A percentile compares a stretch with the other conserved stretches of the same genome.
Conservation (phyloP, 2,113 vertebrate species). For the Xyliphius kryptos region DNA sequence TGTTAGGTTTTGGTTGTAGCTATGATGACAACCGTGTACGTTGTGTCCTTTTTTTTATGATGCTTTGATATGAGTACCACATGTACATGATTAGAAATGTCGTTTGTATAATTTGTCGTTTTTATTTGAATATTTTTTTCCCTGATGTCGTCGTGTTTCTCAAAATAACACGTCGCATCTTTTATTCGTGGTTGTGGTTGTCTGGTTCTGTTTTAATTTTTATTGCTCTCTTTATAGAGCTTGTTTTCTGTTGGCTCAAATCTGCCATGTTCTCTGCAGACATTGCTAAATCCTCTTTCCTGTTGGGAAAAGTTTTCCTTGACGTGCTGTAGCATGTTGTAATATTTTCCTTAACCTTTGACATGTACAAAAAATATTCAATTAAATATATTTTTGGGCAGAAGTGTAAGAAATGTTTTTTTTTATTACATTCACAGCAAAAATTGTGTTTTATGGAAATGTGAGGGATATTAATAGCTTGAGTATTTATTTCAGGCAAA, state of each 20-base stretch:
- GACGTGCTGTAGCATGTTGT: constrained; percentile 60
- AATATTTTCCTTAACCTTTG: constrained; percentile 61
- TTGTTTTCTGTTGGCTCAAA: constrained; percentile 20
- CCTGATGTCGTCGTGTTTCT: too few species aligned
- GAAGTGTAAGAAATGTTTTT: constrained; percentile 27
- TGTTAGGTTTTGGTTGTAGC: background rate
- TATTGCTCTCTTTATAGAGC: constrained; percentile 16
- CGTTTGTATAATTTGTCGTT: background rate
- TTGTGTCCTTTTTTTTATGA: background rate
- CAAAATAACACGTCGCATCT: too few species aligned
- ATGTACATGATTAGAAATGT: background rate
- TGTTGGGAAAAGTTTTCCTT: constrained; percentile 46
- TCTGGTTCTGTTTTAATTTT: background rate
- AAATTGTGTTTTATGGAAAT: background rate
- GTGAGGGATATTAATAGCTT: too few species aligned
- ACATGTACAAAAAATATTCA: constrained; percentile 64
- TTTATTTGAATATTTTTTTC: background rate
- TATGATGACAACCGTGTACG: background rate
- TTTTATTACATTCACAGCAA: constrained; percentile 16
- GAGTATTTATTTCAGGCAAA: too few species aligned
- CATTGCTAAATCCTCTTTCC: constrained; percentile 22
- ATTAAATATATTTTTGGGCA: constrained; percentile 70
- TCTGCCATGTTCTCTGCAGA: constrained; percentile 24
- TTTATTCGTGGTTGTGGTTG: too few species aligned
- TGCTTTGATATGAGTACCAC: constrained; percentile 3